Conservation (phyloP, 2,113 vertebrate species). For the Dicentrarchus labrax region DNA sequence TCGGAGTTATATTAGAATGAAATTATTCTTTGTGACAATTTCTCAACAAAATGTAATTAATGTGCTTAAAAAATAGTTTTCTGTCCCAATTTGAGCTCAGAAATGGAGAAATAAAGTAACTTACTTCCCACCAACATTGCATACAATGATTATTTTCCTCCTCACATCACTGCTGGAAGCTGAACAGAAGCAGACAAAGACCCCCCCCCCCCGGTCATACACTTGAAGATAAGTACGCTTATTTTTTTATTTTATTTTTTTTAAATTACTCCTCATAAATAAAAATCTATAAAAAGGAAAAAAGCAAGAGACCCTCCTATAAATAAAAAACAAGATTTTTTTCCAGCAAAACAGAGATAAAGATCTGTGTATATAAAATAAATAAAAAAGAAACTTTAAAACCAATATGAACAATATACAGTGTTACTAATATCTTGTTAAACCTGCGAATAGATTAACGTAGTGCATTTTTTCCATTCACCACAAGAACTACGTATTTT, state of each 20-base stretch:
- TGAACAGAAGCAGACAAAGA: constrained; percentile 36
- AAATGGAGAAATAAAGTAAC: neutral
- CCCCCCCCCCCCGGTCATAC: constrained; percentile 6
- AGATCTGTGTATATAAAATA: constrained; percentile 87
- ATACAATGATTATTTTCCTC: neutral
- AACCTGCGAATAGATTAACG: constrained; percentile 63
- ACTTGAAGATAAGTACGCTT: constrained; percentile 36
- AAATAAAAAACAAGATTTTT: constrained; percentile 79
- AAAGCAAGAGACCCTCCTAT: constrained; percentile 62
- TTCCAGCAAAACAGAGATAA: constrained; percentile 75
- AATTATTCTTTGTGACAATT: neutral
- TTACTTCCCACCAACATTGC: neutral
- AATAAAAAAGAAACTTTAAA: constrained; percentile 75
- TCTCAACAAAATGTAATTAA: neutral
- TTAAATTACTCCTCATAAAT: constrained; percentile 84
- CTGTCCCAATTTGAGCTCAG: neutral
- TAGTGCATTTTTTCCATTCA: constrained; percentile 80
- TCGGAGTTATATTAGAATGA: neutral
- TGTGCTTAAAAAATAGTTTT: neutral
- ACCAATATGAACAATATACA: constrained; percentile 82
- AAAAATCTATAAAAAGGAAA: constrained; percentile 68
- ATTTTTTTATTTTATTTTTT: constrained; percentile 5
- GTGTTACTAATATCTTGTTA: constrained; percentile 76
- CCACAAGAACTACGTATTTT: constrained; percentile 50
- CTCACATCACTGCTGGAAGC: constrained; percentile 23